Conservation (phyloP, 2,888 invertebrate species). For the Encarsia formosa region DNA sequence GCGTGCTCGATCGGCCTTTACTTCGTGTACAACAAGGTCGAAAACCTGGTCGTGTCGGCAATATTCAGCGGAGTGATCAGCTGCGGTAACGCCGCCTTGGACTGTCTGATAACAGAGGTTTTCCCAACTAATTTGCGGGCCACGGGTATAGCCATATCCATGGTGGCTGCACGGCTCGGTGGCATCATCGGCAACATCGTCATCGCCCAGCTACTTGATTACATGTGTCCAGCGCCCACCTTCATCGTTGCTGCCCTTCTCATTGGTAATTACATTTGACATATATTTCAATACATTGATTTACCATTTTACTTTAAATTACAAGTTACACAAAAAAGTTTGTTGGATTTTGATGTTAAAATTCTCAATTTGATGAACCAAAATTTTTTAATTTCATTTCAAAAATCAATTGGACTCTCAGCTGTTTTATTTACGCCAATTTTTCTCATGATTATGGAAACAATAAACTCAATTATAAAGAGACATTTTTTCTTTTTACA, state of each 20-base stretch:
- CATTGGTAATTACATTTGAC: conserved; percentile 55
- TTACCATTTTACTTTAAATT: too few species aligned
- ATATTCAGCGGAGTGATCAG: conserved; percentile 84
- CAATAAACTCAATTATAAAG: not conserved
- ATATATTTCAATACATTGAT: too few species aligned
- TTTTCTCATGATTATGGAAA: not conserved
- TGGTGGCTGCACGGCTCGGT: conserved; percentile 84
- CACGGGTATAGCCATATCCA: conserved; percentile 85
- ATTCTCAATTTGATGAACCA: too few species aligned
- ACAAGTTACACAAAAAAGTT: too few species aligned
- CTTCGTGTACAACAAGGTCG: conserved; percentile 77
- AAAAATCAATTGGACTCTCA: too few species aligned
- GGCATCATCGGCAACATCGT: conserved; percentile 86
- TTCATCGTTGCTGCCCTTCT: conserved; percentile 83
- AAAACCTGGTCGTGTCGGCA: conserved; percentile 79
- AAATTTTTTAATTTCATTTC: too few species aligned
- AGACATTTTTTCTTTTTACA: conserved; percentile 36
- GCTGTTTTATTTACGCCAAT: not conserved
- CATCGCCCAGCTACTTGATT: conserved; percentile 81
- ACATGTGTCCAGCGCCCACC: conserved; percentile 87
- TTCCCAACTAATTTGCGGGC: conserved; percentile 89
- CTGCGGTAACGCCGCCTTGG: conserved; percentile 84
- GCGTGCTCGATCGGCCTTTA: conserved; percentile 79
- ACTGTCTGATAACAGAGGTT: conserved; percentile 89
- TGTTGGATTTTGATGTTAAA: too few species aligned